phyloP scores from a whole-genome alignment of 2,888 invertebrate genomes.

The Meganola albula region DNA sequence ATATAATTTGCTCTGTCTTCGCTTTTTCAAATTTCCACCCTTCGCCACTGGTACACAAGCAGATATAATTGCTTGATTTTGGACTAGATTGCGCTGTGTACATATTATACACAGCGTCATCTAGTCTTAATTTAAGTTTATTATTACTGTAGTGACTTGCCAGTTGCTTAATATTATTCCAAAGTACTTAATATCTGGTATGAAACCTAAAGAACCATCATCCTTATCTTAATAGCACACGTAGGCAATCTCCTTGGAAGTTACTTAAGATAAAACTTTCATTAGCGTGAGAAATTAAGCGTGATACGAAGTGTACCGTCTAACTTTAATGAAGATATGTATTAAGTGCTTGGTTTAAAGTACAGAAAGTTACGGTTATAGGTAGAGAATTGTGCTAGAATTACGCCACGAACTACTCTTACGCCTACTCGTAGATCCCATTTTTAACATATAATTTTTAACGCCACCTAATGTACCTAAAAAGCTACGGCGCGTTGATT shows the following conservation, averaged over 20 bases:
- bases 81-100: too few relatives aligned
- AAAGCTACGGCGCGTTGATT: too few relatives aligned
- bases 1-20: too few relatives aligned
- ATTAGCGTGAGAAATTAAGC: slow-evolving; percentile 27
- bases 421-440: too few relatives aligned
- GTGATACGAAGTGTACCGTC: slow-evolving; percentile 20
- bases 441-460: too few relatives aligned
- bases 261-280: slow-evolving; percentile 26
- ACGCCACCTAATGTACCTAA: too few relatives aligned
- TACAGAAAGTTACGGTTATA: not conserved
- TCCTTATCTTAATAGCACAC: not conserved
- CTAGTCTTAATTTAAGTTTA: not conserved
- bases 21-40: too few relatives aligned
- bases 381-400: too few relatives aligned
- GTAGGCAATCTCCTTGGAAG: slow-evolving; percentile 17
- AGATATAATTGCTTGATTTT: too few relatives aligned
- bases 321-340: slow-evolving; percentile 29
- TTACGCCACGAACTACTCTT: too few relatives aligned
- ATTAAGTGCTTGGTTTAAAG: slow-evolving; percentile 8
- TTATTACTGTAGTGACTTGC: not conserved
- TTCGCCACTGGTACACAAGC: too few relatives aligned
- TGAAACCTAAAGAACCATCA: not conserved
- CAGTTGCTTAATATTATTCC: not conserved
- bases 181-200: not conserved
- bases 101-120: too few relatives aligned